Base-by-base conservation (phyloP, 2,113 vertebrate species). In the Chrysochloris asiatica region DNA sequence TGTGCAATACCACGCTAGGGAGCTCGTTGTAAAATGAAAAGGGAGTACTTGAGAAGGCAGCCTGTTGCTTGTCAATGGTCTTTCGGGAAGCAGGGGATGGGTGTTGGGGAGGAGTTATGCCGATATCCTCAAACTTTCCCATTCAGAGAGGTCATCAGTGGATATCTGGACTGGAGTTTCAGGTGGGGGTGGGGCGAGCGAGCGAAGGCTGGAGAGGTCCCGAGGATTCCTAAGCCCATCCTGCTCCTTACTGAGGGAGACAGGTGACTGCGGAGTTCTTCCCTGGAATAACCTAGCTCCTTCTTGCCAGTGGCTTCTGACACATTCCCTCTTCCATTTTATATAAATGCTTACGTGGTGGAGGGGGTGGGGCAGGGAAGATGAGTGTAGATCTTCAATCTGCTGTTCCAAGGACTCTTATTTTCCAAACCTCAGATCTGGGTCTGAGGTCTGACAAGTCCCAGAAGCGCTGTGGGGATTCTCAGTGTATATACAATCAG, bases 401-500 rank as follows among this genome's bases (percentile, higher is more conserved):
- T 83, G 72, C 11, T 65, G 12, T 80, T 78, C 90, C 54, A 59
- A n/a, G 63, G 36, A n/a, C 65, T n/a, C 52, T 50, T 75, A 9
- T 47, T 54, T 89, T 69, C 75, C 76, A n/a, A 82, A 73, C 16
- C 61, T n/a, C 33, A 83, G 38, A 72, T 83, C 71, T 87, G 75
- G 78, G 73, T 45, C 72, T 72, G 88, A 83, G 47, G 63, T 82
- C 71, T 89, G 33, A 92, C 7, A 19, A 65, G 82, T 76, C 86
- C 71, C 93, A 71, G 85, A 88, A 85, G 93, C 79, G 65, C 79
- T 33, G 33, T 50, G 24, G 63, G 47, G 86, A 93, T 88, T 67
- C 65, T 2, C 59, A 94, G 85, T 85, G 88, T 71, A 28, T 91
- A 36, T 86, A 75, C 94, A 86, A 83, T 50, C 65, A 89, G 92